These are phyloP conservation scores for Prionailurus bengalensis DNA, from an alignment of 2,113 vertebrate genomes.

Conservation along the genomic window DNA sequence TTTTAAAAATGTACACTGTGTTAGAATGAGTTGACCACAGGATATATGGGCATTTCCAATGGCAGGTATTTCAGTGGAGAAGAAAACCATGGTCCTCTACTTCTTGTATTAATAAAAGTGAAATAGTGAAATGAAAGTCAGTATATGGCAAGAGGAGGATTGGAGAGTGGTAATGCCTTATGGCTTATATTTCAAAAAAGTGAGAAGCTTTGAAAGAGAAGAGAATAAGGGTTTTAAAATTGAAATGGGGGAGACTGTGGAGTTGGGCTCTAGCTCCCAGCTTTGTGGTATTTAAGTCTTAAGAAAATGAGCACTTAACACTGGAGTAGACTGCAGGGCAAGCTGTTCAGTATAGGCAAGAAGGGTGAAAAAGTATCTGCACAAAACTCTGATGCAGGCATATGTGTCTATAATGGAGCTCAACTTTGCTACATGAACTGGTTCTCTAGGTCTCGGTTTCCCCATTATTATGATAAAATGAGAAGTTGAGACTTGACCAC, in stretches of 20 bases:
- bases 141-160: not conserved
- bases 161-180: not conserved
- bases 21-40: not conserved
- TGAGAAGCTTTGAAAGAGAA: not conserved
- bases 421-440: not conserved
- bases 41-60: not conserved
- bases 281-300: not conserved
- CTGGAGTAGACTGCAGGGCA: not conserved
- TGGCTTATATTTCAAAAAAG: not conserved
- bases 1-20: not conserved
- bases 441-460: not conserved
- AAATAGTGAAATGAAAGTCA: not conserved
- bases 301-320: not conserved
- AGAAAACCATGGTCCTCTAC: not conserved
- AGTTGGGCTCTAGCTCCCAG: accelerated
- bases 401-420: no score
- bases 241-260: not conserved
- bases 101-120: not conserved
- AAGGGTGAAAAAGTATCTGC: not conserved
- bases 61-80: not conserved
- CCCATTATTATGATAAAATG: not conserved
- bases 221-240: not conserved
- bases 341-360: not conserved
- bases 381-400: not conserved
- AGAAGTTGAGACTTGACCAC: not conserved